Conservation (phyloP, 2,113 vertebrate species). For the Rhinoptilus africanus region DNA sequence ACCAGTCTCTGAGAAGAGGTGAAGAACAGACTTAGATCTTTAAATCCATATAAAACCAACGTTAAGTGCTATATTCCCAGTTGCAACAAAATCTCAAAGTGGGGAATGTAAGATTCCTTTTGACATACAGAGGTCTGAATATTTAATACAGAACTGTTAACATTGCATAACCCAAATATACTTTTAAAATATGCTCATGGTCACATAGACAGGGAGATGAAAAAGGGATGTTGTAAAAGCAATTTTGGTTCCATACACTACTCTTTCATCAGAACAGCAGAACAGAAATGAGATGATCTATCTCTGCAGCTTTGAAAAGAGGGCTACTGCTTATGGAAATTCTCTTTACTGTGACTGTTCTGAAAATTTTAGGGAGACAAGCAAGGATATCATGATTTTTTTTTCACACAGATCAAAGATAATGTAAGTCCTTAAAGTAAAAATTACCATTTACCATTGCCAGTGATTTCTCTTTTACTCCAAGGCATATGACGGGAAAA, state of each 20-base stretch:
- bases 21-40: not conserved
- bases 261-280: not conserved
- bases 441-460: not conserved
- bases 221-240: not conserved
- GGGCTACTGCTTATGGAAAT: not conserved
- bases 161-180: not conserved
- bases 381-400: not conserved
- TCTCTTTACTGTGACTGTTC: not conserved
- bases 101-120: not conserved
- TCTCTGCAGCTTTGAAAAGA: not conserved
- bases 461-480: not conserved
- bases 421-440: not conserved
- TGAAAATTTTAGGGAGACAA: not conserved
- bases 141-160: not conserved
- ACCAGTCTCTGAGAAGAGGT: not conserved
- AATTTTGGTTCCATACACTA: not conserved
- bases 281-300: not conserved
- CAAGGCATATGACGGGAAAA: not conserved
- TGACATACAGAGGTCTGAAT: not conserved
- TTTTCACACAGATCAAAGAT: not conserved
- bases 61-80: not conserved
- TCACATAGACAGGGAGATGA: not conserved
- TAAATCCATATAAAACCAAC: not conserved
- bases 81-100: not conserved
- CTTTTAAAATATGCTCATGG: not conserved